Conservation (phyloP, 2,113 vertebrate species). For the Amia ocellicauda region DNA sequence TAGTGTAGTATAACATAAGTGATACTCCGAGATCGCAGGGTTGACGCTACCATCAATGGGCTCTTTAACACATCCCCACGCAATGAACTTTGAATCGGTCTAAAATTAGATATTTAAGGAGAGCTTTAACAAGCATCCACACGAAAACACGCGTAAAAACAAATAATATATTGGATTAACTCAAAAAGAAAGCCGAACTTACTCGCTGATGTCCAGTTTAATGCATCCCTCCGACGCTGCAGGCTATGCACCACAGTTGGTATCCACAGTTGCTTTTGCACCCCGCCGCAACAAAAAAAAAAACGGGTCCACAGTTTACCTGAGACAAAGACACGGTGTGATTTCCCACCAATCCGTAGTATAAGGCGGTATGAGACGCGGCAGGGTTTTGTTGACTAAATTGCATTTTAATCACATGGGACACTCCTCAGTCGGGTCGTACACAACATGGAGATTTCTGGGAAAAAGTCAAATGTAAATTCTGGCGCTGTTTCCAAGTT, state of each 20-base stretch:
- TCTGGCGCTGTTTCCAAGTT: constrained; percentile 59
- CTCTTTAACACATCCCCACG: no score
- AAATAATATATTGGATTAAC: background rate
- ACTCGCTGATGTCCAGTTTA: background rate
- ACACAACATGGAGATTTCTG: background rate
- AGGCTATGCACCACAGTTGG: background rate
- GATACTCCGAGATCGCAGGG: no score
- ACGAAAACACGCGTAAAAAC: background rate
- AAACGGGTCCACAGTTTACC: background rate
- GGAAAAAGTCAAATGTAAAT: constrained; percentile 39
- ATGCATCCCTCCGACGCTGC: background rate
- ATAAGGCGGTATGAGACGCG: constrained; percentile 17
- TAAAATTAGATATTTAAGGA: no score
- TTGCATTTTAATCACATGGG: background rate
- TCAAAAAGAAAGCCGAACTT: background rate
- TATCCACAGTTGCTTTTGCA: background rate
- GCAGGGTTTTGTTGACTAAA: background rate
- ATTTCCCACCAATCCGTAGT: background rate
- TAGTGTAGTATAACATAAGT: no score
- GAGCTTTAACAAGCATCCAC: background rate
- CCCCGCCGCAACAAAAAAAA: background rate
- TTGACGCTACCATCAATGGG: no score
- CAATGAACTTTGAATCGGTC: no score
- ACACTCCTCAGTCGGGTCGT: background rate
- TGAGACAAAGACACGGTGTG: background rate